Evolutionary conservation across 2,113 vertebrate species (phyloP).

Genomic region (Garra rufa): DNA sequence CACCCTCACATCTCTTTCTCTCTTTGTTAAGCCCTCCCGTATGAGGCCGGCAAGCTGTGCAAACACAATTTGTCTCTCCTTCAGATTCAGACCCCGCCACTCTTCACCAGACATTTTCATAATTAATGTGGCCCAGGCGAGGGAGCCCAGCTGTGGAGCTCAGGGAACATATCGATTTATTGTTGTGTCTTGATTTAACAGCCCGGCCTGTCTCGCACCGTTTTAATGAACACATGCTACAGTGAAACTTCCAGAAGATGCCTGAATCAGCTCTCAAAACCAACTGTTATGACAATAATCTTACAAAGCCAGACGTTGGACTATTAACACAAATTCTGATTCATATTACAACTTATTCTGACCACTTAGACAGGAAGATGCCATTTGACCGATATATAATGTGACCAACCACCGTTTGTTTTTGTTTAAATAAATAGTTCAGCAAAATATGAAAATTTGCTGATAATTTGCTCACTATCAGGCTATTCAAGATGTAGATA

Average conservation of each 20-base stretch:
- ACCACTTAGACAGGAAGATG: not conserved
- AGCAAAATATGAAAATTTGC: too few relatives aligned
- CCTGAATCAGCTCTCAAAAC: not conserved
- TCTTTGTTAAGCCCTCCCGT: conserved; percentile 62
- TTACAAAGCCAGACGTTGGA: not conserved
- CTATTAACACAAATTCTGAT: not conserved
- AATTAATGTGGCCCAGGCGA: conserved; percentile 41
- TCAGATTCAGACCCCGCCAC: conserved; percentile 66
- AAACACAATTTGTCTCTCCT: conserved; percentile 69
- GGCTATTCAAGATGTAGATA: too few relatives aligned
- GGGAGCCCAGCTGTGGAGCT: conserved; percentile 38
- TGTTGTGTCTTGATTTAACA: conserved; percentile 47
- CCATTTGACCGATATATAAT: not conserved
- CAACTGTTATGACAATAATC: not conserved
- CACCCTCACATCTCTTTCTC: not conserved
- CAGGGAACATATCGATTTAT: conserved; percentile 51
- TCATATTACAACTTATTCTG: not conserved
- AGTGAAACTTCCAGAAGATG: not conserved
- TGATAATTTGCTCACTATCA: too few relatives aligned
- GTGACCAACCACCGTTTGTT: not conserved
- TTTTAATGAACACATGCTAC: conserved; percentile 36
- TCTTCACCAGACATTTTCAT: conserved; percentile 67
- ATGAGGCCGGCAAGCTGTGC: conserved; percentile 70
- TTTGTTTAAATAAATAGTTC: not conserved
- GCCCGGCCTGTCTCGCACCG: not conserved